Evolutionary conservation across 2,888 invertebrate genomes (phyloP).

Genomic region (Drosophila acutilabella): DNA sequence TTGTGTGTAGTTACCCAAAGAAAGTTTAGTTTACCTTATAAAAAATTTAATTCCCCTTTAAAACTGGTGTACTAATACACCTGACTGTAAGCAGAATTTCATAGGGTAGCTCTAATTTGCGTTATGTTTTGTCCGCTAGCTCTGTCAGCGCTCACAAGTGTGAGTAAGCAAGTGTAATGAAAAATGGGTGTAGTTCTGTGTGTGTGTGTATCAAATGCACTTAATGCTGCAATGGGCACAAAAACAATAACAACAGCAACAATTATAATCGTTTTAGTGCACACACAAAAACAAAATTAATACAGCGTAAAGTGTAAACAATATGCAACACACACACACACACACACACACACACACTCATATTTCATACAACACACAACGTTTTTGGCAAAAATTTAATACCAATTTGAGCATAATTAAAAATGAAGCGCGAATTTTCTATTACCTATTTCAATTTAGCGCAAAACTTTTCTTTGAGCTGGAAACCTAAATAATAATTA

Average conservation of each 20-base stretch:
- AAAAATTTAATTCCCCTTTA: too few relatives aligned
- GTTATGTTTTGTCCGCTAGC: background rate
- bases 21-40: too few relatives aligned
- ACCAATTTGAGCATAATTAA: constrained; percentile 36
- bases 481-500: too few relatives aligned
- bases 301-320: constrained; percentile 22
- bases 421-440: background rate
- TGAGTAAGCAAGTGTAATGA: background rate
- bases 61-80: background rate
- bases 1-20: too few relatives aligned
- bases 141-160: background rate
- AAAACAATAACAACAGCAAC: constrained; percentile 35
- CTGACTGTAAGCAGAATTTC: background rate
- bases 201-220: constrained; percentile 27
- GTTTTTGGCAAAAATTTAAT: constrained; percentile 29
- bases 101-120: constrained; percentile 10
- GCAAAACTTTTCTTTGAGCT: too few relatives aligned
- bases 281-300: constrained; percentile 45
- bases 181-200: background rate
- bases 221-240: constrained; percentile 33
- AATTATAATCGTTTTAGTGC: constrained; percentile 55
- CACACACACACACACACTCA: background rate
- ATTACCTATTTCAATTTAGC: background rate
- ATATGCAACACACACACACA: constrained; percentile 15
- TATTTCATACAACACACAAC: constrained; percentile 17